A percentile compares a stretch with the other conserved stretches of the same genome.
Evolutionary conservation across 2,797 vertebrate genomes (phyloP).

Genomic region (Propithecus perrieri): DNA sequence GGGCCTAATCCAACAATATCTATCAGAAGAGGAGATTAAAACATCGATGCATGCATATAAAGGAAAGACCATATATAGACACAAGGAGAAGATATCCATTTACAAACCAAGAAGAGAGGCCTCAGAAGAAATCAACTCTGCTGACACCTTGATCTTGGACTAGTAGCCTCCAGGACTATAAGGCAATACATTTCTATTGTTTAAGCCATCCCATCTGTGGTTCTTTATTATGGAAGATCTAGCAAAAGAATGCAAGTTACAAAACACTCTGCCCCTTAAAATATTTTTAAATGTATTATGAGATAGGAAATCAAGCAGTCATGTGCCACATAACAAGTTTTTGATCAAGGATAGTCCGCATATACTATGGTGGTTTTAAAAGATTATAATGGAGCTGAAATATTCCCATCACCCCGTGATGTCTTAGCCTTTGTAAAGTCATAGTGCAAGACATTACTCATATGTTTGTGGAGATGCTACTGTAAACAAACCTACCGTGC

Average conservation of each 20-base stretch:
- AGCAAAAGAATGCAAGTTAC: neutral
- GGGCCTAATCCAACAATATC: rapidly evolving
- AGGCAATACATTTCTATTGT: neutral
- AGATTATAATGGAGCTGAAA: too few species aligned
- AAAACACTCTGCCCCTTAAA: neutral
- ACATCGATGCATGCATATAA: neutral
- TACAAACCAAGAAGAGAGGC: neutral
- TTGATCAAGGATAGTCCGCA: too few species aligned
- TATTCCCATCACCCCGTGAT: too few species aligned
- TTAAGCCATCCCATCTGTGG: neutral
- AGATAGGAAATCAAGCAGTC: neutral
- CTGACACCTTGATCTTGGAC: neutral
- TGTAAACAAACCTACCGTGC: too few species aligned
- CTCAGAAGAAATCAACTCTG: neutral
- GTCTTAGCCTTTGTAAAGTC: too few species aligned
- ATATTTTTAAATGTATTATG: neutral
- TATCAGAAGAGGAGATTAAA: neutral
- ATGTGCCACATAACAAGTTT: too few species aligned
- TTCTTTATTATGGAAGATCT: neutral
- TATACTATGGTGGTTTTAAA: too few species aligned
- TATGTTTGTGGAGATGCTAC: too few species aligned
- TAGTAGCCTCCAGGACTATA: neutral
- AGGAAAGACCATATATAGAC: neutral
- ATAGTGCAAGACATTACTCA: too few species aligned
- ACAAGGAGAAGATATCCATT: neutral